Conservation (phyloP, 1,140 invertebrate genomes). For the Drosophila quadrilineata region DNA sequence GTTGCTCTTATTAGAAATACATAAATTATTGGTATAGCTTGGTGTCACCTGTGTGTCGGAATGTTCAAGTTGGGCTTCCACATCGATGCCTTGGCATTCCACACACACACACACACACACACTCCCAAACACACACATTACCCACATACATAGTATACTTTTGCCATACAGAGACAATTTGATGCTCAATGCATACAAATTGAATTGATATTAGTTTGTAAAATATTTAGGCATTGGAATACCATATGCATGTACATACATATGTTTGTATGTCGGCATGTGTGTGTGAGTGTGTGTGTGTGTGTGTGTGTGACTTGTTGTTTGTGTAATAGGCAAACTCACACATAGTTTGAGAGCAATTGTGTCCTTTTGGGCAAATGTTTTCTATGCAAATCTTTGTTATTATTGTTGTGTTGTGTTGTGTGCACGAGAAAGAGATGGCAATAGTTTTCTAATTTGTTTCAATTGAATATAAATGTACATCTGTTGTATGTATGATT, state of each 20-base stretch:
- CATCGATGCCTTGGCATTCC: conserved; percentile 25
- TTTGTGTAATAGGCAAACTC: conserved; percentile 1
- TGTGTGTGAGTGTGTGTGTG: background rate
- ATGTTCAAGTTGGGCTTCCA: conserved; percentile 25
- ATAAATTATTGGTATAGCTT: conserved; percentile 56
- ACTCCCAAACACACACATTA: background rate
- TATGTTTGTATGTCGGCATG: background rate
- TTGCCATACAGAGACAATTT: conserved; percentile 26
- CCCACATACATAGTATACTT: too few species aligned
- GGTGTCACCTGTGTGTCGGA: conserved; percentile 39
- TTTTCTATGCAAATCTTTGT: conserved; percentile 47
- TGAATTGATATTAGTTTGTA: conserved; percentile 71
- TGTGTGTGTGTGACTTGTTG: background rate
- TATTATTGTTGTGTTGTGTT: conserved; percentile 10
- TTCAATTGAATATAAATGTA: conserved; percentile 14
- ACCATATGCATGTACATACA: conserved; percentile 27
- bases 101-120: conserved; percentile 6
- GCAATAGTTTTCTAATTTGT: conserved; percentile 39
- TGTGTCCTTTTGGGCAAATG: conserved; percentile 16
- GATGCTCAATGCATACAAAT: conserved; percentile 63
- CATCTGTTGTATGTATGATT: conserved; percentile 3
- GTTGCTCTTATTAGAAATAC: conserved; percentile 58
- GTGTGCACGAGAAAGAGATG: conserved; percentile 27
- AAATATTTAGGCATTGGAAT: conserved; percentile 64
- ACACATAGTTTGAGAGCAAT: conserved; percentile 21